phyloP scores from a whole-genome alignment of 2,113 vertebrate species.

The Aptenodytes patagonicus region DNA sequence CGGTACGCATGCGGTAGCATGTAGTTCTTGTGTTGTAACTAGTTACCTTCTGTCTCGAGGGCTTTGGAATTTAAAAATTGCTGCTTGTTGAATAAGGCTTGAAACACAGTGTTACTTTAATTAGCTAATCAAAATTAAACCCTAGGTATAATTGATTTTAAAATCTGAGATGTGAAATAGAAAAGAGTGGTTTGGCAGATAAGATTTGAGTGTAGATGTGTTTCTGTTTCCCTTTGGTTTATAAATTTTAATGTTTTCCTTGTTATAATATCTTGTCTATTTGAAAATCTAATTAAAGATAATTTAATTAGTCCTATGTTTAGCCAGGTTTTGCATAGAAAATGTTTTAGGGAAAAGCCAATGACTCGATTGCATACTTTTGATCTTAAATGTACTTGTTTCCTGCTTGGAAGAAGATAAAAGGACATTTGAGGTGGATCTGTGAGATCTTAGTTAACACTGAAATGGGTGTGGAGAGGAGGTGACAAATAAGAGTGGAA shows the following conservation, averaged over 20 bases:
- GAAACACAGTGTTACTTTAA: not conserved
- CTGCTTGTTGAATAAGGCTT: not conserved
- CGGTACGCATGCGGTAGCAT: fast-evolving
- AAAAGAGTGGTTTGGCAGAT: not conserved
- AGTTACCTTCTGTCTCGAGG: not conserved
- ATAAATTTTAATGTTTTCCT: not conserved
- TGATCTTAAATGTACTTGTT: constrained; percentile 15
- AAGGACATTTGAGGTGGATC: not conserved
- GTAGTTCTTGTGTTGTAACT: not conserved
- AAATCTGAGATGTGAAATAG: not conserved
- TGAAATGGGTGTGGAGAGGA: not conserved
- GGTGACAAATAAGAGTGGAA: not conserved
- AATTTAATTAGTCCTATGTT: constrained; percentile 49
- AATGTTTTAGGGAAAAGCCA: not conserved
- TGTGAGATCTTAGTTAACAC: constrained; percentile 31
- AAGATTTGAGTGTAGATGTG: not conserved
- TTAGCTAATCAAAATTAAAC: not conserved
- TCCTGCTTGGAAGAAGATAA: constrained; percentile 54
- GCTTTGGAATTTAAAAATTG: not conserved
- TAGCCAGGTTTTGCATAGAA: constrained; percentile 50
- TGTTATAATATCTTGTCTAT: not conserved
- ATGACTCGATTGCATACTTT: not conserved
- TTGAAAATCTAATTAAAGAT: constrained; percentile 53
- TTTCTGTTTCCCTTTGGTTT: not conserved
- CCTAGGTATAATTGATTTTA: not conserved